Conservation (phyloP, 2,113 vertebrate species). For the Danionella cerebrum region DNA sequence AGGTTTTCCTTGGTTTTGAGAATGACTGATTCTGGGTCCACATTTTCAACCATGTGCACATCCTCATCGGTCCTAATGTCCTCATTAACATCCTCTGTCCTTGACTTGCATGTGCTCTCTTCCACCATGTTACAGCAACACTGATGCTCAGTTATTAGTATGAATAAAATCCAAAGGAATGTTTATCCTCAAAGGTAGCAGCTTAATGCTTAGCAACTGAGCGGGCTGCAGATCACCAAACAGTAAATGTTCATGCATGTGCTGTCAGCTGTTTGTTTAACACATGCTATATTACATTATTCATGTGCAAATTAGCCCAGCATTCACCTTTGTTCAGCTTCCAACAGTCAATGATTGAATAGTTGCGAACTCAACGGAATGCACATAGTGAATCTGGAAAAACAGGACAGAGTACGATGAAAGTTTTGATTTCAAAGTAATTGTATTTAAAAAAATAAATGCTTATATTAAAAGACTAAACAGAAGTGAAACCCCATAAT, state of each 20-base stretch:
- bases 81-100: neutral
- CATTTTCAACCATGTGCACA: neutral
- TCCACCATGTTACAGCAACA: slow-evolving; percentile 15
- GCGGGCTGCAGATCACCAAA: neutral
- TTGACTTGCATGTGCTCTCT: neutral
- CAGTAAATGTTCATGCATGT: neutral
- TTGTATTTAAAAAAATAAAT: no score
- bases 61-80: neutral
- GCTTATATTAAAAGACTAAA: no score
- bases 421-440: neutral
- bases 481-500: no score
- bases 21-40: neutral
- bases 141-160: neutral
- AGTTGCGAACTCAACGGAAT: neutral
- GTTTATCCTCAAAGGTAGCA: neutral
- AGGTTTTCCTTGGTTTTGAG: neutral
- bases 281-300: neutral
- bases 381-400: slow-evolving; percentile 1
- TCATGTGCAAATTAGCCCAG: neutral
- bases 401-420: neutral
- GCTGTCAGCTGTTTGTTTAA: neutral
- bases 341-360: slow-evolving; percentile 4
- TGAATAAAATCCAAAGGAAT: neutral
- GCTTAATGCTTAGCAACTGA: neutral
- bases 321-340: slow-evolving; percentile 22